Evolutionary conservation across 2,797 vertebrate species (phyloP).

Genomic region (Anisognathus igniventris): DNA sequence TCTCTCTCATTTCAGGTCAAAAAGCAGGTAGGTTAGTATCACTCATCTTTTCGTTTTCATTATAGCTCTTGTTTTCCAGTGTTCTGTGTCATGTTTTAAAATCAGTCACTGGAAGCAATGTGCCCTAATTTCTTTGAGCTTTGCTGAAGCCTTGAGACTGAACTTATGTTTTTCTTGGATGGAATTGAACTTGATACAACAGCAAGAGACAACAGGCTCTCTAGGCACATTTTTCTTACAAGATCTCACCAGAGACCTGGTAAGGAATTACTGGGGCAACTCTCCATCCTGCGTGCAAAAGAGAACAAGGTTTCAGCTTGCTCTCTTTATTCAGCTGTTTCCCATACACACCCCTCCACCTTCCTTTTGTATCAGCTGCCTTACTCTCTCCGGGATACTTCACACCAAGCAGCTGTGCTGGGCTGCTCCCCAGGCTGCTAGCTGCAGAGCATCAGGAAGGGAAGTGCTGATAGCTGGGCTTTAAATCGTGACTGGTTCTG

Average conservation of each 20-base stretch:
- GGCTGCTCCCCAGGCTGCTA: background rate
- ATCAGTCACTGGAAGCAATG: conserved; percentile 10
- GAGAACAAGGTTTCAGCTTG: background rate
- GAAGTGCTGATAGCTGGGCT: background rate
- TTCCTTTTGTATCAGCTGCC: background rate
- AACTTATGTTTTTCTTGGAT: background rate
- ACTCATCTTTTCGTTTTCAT: background rate
- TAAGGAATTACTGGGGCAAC: background rate
- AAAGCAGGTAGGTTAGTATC: background rate
- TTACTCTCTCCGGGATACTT: background rate
- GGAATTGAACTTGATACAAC: background rate
- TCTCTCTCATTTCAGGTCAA: background rate
- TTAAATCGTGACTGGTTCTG: background rate
- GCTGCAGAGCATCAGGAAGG: background rate
- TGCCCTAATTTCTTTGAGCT: conserved; percentile 5
- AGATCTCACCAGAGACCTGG: background rate
- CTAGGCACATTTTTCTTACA: background rate
- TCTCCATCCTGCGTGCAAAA: background rate
- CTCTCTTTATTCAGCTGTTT: background rate
- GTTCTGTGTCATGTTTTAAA: conserved; percentile 10
- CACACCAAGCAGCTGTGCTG: background rate
- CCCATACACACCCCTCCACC: background rate
- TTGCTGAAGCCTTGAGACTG: background rate
- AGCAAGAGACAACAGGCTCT: background rate
- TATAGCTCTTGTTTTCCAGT: background rate